Percentiles rank a stretch among this genome's conserved stretches.
Evolutionary conservation across 2,797 vertebrate species (phyloP).

Genomic region (Perdix hodgsoniae): DNA sequence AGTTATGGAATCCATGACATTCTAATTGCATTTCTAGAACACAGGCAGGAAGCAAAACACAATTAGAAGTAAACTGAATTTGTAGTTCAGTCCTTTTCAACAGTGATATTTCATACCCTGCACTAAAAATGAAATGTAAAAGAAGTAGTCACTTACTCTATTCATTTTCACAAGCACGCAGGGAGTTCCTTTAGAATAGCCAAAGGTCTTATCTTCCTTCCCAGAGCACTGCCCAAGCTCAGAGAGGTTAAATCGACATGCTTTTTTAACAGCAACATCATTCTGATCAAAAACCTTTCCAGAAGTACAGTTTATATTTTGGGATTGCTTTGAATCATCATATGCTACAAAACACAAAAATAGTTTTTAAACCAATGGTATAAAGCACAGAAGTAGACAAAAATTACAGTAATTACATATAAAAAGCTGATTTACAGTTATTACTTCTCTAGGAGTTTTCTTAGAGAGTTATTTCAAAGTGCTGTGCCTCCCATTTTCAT

Average conservation of each 20-base stretch:
- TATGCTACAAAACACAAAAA: slow-evolving; percentile 82
- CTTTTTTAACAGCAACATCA: slow-evolving; percentile 76
- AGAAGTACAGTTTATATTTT: slow-evolving; percentile 80
- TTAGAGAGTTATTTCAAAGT: not conserved
- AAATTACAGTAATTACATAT: not conserved
- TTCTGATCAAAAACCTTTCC: slow-evolving; percentile 84
- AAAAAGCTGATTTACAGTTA: not conserved
- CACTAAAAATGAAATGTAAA: not conserved
- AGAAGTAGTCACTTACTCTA: slow-evolving; percentile 84
- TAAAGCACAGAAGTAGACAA: not conserved
- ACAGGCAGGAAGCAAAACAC: not conserved
- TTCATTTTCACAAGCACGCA: slow-evolving; percentile 95
- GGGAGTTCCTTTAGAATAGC: slow-evolving; percentile 87
- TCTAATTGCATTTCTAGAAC: not conserved
- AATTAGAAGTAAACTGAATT: not conserved
- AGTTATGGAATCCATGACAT: not conserved
- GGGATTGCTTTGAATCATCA: slow-evolving; percentile 84
- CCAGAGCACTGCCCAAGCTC: slow-evolving; percentile 87
- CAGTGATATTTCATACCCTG: not conserved
- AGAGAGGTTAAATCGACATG: slow-evolving; percentile 87
- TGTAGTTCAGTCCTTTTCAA: not conserved
- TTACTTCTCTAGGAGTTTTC: not conserved
- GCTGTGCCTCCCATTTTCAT: not conserved
- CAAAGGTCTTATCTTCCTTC: slow-evolving; percentile 83
- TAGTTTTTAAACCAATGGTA: not conserved